Evolutionary conservation across 2,113 vertebrate species (phyloP).

Genomic region (Plotosus lineatus): DNA sequence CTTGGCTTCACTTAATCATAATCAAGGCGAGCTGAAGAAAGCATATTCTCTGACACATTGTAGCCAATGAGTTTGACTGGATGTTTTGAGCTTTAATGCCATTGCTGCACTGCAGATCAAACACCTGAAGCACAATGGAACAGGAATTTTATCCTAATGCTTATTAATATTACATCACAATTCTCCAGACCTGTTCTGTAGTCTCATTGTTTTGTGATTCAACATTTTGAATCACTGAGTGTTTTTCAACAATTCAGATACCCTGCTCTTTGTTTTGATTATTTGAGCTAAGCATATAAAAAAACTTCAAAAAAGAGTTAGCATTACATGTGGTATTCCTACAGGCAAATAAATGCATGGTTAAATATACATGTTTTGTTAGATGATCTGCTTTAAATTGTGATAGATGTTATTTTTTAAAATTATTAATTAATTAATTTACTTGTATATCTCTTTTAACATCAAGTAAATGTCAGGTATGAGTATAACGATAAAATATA

Average conservation of each 20-base stretch:
- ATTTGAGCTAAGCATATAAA: slow-evolving; percentile 14
- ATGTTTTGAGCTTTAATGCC: slow-evolving; percentile 61
- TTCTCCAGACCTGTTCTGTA: slow-evolving; percentile 18
- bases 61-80: slow-evolving; percentile 65
- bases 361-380: not conserved
- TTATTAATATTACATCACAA: slow-evolving; percentile 66
- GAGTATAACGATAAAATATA: too few relatives aligned
- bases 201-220: not conserved
- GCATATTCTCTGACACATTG: slow-evolving; percentile 59
- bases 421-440: too few relatives aligned
- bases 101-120: slow-evolving; percentile 61
- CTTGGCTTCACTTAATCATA: slow-evolving; percentile 75
- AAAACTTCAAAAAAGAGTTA: not conserved
- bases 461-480: too few relatives aligned
- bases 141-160: slow-evolving; percentile 64
- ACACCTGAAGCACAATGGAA: slow-evolving; percentile 68
- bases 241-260: not conserved
- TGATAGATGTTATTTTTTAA: too few relatives aligned
- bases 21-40: slow-evolving; percentile 72
- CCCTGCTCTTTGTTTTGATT: slow-evolving; percentile 9
- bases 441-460: too few relatives aligned
- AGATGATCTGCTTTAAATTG: not conserved
- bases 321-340: not conserved
- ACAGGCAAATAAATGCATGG: not conserved
- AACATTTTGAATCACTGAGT: slow-evolving; percentile 21